Percentiles rank a stretch among this genome's conserved stretches.
Evolutionary conservation across 1,140 invertebrate genomes (phyloP).

Genomic region (Drosophila eugracilis): DNA sequence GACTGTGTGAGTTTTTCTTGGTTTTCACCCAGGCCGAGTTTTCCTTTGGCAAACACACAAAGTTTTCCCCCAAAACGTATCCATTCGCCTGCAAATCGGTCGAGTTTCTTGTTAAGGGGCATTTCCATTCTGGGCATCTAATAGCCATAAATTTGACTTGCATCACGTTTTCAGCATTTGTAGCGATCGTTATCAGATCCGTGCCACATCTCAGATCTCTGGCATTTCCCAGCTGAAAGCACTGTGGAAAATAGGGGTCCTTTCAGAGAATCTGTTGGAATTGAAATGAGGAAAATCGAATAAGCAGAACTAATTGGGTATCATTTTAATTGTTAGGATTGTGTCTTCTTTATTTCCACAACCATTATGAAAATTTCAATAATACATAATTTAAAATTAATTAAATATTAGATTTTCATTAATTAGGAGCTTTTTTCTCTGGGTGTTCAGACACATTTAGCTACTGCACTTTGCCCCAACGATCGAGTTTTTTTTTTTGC

Average conservation of each 20-base stretch:
- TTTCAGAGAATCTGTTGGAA: not conserved
- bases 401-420: no score
- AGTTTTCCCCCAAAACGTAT: slow-evolving; percentile 25
- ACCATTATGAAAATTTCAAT: not conserved
- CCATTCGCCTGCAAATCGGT: slow-evolving; percentile 53
- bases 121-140: slow-evolving; percentile 54
- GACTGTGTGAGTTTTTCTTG: slow-evolving; percentile 30
- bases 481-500: slow-evolving; percentile 24
- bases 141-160: slow-evolving; percentile 74
- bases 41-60: slow-evolving; percentile 12
- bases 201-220: slow-evolving; percentile 30
- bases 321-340: not conserved
- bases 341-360: not conserved
- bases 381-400: not conserved
- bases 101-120: slow-evolving; percentile 36
- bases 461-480: slow-evolving; percentile 29
- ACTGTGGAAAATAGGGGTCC: slow-evolving; percentile 1
- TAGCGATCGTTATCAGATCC: slow-evolving; percentile 57
- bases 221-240: slow-evolving; percentile 33
- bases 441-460: slow-evolving; percentile 25
- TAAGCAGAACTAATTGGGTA: not conserved
- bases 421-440: not conserved
- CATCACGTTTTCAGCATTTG: slow-evolving; percentile 74
- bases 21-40: slow-evolving; percentile 29
- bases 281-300: not conserved